A percentile compares a stretch with the other conserved stretches of the same genome.
phyloP scores from a whole-genome alignment of 2,888 invertebrate genomes.

The Troglohyphantes excavatus region DNA sequence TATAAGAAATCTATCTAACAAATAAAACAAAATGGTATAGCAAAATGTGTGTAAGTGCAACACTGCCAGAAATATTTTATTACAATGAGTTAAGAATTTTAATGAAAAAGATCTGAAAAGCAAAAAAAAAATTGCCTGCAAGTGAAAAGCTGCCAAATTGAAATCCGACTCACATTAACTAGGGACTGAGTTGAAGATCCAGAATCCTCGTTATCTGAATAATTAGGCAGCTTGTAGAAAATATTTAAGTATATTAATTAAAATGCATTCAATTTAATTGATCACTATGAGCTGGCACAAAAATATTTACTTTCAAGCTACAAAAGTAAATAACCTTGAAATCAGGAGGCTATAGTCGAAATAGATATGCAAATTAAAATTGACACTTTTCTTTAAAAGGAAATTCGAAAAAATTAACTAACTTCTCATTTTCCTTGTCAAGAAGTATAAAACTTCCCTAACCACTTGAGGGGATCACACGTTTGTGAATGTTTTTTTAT shows the following conservation, averaged over 20 bases:
- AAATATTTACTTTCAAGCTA: not conserved
- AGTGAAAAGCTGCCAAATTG: constrained; percentile 40
- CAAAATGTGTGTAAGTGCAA: not conserved
- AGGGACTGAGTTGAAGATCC: constrained; percentile 74
- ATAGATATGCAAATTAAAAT: no score
- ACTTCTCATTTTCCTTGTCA: no score
- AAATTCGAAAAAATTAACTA: no score
- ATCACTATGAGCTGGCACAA: not conserved
- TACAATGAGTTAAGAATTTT: no score
- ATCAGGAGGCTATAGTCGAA: no score
- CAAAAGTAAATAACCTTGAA: not conserved
- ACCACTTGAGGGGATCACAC: no score
- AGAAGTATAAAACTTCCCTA: no score
- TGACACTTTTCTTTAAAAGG: no score
- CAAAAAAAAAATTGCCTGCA: not conserved
- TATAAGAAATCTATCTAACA: no score
- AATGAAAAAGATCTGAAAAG: no score
- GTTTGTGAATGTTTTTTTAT: no score
- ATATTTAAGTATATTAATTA: constrained; percentile 59
- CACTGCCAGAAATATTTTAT: not conserved
- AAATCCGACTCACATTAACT: constrained; percentile 67
- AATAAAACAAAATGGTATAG: no score
- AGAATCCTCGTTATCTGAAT: constrained; percentile 74
- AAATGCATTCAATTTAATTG: not conserved
- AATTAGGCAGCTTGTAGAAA: constrained; percentile 72